Evolutionary conservation across 2,113 vertebrate species (phyloP), one percentile per base, ranked within the genome.

Genomic region (Lophochroa leadbeateri): DNA sequence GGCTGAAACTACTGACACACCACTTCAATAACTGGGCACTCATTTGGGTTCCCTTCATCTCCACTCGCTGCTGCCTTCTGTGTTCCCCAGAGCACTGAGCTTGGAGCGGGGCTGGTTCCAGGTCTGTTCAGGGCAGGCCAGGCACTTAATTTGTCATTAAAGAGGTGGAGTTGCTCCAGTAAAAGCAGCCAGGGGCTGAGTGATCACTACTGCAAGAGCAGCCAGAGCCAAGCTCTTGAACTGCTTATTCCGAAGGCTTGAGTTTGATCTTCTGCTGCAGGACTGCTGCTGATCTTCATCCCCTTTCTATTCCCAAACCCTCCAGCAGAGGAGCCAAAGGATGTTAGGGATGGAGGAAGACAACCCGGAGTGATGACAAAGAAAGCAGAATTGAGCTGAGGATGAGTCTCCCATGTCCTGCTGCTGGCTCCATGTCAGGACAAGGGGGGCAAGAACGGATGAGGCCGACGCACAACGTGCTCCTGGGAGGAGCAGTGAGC

Each of bases 381-480:
- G 37, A 47, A 65, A 63, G n/a, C 28, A 81, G 13, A 35, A 58
- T 23, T 17, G 23, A 21, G 27, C 55, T 14, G 23, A 13, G 17
- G 33, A 1, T 13, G 57, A 29, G 14, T 13, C 9, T 21, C 33
- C 41, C 4, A 0, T 2, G 3, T 57, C 64, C 64, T n/a, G 17
- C 49, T 58, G 24, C 49, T 71, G 55, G 33, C n/a, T 27, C 21
- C 1, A 3, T 10, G 5, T 39, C 19, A 52, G 44, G n/a, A 18
- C 9, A 10, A 19, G 27, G 16, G 33, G 9, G 69, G 27, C 16
- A 44, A 43, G 35, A 47, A 53, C 28, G 28, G 23, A 64, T 21
- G 35, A 44, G n/a, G 23, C 19, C 0, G 3, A 33, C 11, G 6
- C 20, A 6, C 33, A 13, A 3, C 2, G 4, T 1, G 1, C 35